Base-by-base conservation (phyloP, 2,797 vertebrate genomes). In the Cuculus canorus region DNA sequence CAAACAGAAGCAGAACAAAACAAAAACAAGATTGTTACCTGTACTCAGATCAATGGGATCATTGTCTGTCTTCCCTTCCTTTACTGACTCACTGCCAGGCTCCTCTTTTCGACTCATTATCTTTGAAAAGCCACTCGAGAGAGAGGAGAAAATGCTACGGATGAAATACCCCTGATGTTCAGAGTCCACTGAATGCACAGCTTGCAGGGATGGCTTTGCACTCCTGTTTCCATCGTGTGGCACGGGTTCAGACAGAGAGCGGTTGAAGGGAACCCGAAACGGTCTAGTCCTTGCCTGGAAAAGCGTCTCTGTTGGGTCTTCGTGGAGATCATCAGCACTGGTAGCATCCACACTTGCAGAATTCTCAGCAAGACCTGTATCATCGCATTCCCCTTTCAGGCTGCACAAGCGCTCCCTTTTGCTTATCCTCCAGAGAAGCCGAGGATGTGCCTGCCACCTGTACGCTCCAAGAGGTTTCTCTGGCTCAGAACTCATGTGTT, bases 231-330 rank as follows among this genome's bases (percentile, higher is more conserved):
- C 94, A 39, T 47, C 7, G 2, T 18, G 89, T 1, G 93, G 54
- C 72, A 82, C 61, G 0, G 98, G 98, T 76, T 98, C 98, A 4
- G 98, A 98, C 68, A 98, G 22, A 5, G 98, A 98, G 53, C 98
- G 97, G 30, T 11, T 92, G 94, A 98, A 98, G 8, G 97, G 97
- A 76, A 91, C 95, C 41, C 91, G 96, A 6, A 86, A 48, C 0
- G 94, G 88, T 73, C 39, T 35, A 4, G 18, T 48, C 75, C 64
- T 82, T 5, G 71, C 8, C 21, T 77, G 82, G 60, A 66, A 52
- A 11, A 50, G 32, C 1, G 18, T 21, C 73, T 84, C 91, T 10
- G 63, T 7, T 13, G 85, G n/a, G 13, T 89, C 95, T 73, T 78
- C 19, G 0, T 33, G 77, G 37, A 96, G 23, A 72, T 48, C 11